Conservation (phyloP, 2,113 vertebrate genomes). For the Thunnus thynnus region DNA sequence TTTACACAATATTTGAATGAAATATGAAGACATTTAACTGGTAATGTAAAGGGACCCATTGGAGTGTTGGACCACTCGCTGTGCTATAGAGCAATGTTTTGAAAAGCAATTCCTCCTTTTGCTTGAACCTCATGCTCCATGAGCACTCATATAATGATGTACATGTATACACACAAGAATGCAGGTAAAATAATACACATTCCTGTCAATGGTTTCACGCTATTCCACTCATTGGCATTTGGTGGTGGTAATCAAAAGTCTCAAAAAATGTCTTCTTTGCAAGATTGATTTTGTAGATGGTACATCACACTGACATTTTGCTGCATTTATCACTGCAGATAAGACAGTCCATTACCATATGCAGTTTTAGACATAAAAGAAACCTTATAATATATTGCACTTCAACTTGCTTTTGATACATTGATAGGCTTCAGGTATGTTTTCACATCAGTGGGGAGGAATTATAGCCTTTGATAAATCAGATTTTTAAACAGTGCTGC, state of each 20-base stretch:
- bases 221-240: neutral
- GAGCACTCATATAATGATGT: neutral
- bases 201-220: neutral
- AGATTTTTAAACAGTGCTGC: neutral
- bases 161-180: neutral
- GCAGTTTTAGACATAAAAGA: neutral
- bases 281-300: neutral
- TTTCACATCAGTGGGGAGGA: constrained; percentile 18
- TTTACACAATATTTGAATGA: neutral
- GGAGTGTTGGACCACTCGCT: neutral
- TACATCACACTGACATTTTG: constrained; percentile 28
- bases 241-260: neutral
- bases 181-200: neutral
- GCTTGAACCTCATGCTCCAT: neutral
- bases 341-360: neutral
- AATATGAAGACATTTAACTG: neutral
- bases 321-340: constrained; percentile 25
- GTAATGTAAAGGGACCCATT: neutral
- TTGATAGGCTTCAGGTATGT: constrained; percentile 24
- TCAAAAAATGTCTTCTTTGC: neutral
- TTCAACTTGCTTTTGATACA: neutral
- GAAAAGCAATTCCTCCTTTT: neutral
- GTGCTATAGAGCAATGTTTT: neutral
- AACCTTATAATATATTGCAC: constrained; percentile 1
- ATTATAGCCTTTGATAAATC: neutral